Evolutionary conservation across 2,113 vertebrate genomes (phyloP), one percentile per base, ranked within the genome.

Genomic region (Coregonus clupeaformis): DNA sequence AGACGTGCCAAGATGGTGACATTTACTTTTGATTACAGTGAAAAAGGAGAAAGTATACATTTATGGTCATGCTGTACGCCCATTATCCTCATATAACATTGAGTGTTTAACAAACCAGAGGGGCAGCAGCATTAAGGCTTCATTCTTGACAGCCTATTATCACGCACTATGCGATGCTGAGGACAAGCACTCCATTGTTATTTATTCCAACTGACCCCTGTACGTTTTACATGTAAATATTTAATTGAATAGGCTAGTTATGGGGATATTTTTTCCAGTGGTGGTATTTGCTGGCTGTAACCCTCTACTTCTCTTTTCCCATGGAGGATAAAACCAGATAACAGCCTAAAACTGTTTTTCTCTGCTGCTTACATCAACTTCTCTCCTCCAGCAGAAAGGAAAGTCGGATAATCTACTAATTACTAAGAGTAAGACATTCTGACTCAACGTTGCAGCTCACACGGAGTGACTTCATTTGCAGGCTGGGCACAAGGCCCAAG

Each of bases 211-310:
- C 12, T 18, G 22, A 47, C 60, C n/a, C n/a, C 14, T 65, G 32
- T 60, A 59, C 42, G 25, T 24, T 64, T 64, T 27, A 49, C 42
- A 65, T 73, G 72, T 73, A 73, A 73, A 73, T 65, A 65, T 73
- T 65, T 73, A 73, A 36, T 64, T 57, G 71, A 64, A 22, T 16
- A 25, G 3, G 64, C 24, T 73, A 42, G 18, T 24, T 27, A 47
- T 47, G 18, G 42, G 45, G 30, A 32, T 22, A 27, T 64, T 64
- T 73, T 72, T 22, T n/a, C n/a, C n/a, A n/a, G n/a, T n/a, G n/a
- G n/a, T n/a, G n/a, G n/a, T n/a, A n/a, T n/a, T n/a, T n/a, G n/a
- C n/a, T n/a, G n/a, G n/a, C 70, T 20, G 27, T 32, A 32, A 32
- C 30, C n/a, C n/a, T n/a, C n/a, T n/a, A n/a, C n/a, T n/a, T n/a